These are phyloP conservation scores for Anabacerthia variegaticeps DNA, from an alignment of 2,797 vertebrate genomes.

Conservation along the genomic window DNA sequence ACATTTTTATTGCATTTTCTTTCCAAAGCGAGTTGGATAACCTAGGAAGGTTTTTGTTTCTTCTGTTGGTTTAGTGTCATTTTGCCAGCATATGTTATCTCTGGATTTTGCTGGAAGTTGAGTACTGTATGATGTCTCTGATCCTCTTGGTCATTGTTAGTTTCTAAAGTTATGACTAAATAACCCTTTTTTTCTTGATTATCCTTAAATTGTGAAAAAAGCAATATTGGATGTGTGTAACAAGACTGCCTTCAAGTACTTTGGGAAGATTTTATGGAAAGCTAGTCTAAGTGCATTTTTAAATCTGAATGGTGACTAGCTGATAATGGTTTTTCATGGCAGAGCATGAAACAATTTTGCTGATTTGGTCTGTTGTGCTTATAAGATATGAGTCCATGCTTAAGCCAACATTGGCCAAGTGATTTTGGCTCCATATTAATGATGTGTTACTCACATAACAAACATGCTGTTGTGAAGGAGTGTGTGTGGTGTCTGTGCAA, in stretches of 20 bases:
- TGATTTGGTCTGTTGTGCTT: not conserved
- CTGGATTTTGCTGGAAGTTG: not conserved
- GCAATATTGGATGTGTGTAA: not conserved
- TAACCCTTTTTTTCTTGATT: not conserved
- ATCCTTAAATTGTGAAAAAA: not conserved
- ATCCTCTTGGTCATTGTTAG: not conserved
- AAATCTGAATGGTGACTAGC: not conserved
- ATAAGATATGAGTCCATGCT: not conserved
- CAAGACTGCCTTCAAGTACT: not conserved
- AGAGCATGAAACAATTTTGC: not conserved
- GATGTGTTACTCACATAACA: not conserved
- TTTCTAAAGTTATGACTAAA: not conserved
- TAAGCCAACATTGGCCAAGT: not conserved
- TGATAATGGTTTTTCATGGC: not conserved
- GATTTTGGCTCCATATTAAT: not conserved
- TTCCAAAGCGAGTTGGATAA: not conserved
- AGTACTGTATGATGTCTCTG: not conserved
- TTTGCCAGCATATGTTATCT: not conserved
- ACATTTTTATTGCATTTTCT: not conserved
- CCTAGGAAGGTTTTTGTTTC: not conserved
- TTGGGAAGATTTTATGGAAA: not conserved
- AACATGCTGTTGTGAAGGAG: not conserved
- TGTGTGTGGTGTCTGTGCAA: not conserved
- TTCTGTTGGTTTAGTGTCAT: not conserved
- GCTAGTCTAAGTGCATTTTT: not conserved